Base-by-base conservation (phyloP, 2,888 invertebrate genomes). In the Parnassius orleans region DNA sequence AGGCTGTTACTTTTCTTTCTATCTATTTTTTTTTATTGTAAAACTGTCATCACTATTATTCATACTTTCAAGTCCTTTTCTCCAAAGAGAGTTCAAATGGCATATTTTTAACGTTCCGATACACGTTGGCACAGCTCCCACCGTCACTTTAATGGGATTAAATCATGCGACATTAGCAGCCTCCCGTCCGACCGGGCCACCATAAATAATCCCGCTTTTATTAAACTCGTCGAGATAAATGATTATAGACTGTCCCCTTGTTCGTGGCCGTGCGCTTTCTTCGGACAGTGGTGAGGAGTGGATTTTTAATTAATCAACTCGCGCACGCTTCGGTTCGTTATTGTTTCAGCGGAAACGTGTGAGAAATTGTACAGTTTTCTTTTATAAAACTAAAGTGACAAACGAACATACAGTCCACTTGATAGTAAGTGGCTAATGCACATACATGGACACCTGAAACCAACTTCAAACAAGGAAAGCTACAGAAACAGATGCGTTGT, bases 181-280 rank as follows among this genome's bases (percentile, higher is more conserved):
- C 69, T 66, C 71, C 73, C 80, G 73, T 44, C 79, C 48, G 48
- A n/a, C 48, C 14, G 48, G 48, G 14, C 48, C 81, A 81, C 85
- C 81, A 85, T 90, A 87, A 90, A 91, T 90, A 90, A 91, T 87
- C 85, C 87, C 83, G 86, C 90, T 90, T 92, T 92, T 92, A 92
- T 91, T 90, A 91, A 90, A 92, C 88, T 86, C 81, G 87, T 86
- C 81, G 87, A 90, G 90, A 91, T 91, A 91, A 91, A 91, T 90
- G 90, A 88, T 90, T 88, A 91, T 90, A 87, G 87, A 90, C 77
- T 79, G 83, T 77, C 84, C 84, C 81, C 84, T 81, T 84, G 83
- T 81, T 80, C 81, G 82, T 77, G 72, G 68, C 75, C 73, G 66
- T 65, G 64, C 62, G 67, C 64, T 66, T 62, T 65, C 58, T 67